phyloP scores from a whole-genome alignment of 2,888 invertebrate genomes.

The Volucella inanis region DNA sequence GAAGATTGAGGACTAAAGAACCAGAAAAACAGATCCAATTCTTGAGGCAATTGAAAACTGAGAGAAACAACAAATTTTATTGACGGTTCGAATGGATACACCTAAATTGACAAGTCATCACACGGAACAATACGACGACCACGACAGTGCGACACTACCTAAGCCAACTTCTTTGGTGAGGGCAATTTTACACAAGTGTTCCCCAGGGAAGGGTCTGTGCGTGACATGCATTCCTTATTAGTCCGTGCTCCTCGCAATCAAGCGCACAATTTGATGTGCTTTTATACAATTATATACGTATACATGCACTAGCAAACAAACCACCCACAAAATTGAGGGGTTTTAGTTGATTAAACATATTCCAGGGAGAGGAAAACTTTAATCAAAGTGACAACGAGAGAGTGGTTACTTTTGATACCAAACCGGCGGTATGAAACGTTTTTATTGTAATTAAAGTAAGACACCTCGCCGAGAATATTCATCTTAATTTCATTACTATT shows the following conservation, averaged over 20 bases:
- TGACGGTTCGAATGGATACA: constrained; percentile 44
- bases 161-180: too few relatives aligned
- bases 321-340: constrained; percentile 51
- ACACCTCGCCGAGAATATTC: too few relatives aligned
- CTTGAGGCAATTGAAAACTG: constrained; percentile 18
- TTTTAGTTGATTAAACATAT: background rate
- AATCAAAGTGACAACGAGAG: too few relatives aligned
- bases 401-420: too few relatives aligned
- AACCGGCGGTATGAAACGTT: too few relatives aligned
- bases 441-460: too few relatives aligned
- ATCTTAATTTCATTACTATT: too few relatives aligned
- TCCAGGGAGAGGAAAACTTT: background rate
- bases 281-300: constrained; percentile 30
- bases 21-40: constrained; percentile 24
- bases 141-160: background rate
- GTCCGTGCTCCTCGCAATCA: constrained; percentile 16
- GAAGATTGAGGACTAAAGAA: constrained; percentile 36
- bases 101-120: constrained; percentile 52
- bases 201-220: constrained; percentile 53
- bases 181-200: constrained; percentile 65
- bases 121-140: constrained; percentile 52
- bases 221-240: constrained; percentile 69
- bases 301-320: constrained; percentile 46
- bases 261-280: constrained; percentile 59
- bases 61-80: constrained; percentile 11